phyloP scores from a whole-genome alignment of 2,888 invertebrate genomes.

The Lamellibrachia columna region DNA sequence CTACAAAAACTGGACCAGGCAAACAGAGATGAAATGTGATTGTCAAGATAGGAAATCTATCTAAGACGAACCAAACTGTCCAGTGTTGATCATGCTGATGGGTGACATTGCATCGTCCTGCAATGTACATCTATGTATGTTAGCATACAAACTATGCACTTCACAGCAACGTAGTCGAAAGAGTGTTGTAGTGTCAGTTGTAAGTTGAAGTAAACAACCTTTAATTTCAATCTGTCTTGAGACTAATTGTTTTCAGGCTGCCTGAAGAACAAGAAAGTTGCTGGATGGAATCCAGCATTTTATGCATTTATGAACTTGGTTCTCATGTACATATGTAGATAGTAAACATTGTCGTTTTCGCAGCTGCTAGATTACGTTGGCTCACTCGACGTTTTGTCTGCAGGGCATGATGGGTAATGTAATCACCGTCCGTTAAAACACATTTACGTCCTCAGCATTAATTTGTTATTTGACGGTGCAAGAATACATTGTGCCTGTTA shows the following conservation, averaged over 20 bases:
- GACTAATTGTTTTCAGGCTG: background rate
- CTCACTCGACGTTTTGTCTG: slow-evolving; percentile 9
- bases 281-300: slow-evolving; percentile 9
- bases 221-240: background rate
- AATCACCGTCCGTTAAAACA: slow-evolving; percentile 8
- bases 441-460: slow-evolving; percentile 11
- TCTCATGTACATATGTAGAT: background rate
- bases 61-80: background rate
- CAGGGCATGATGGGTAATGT: background rate
- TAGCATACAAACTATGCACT: background rate
- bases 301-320: slow-evolving; percentile 10
- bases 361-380: background rate
- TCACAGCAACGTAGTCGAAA: background rate
- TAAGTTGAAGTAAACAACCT: background rate
- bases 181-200: background rate
- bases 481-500: background rate
- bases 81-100: background rate
- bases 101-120: background rate
- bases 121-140: background rate
- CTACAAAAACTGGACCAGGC: slow-evolving; percentile 14
- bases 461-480: background rate
- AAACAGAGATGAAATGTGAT: background rate
- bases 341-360: background rate
- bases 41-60: background rate
- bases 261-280: background rate